Evolutionary conservation across 2,797 vertebrate species (phyloP), one percentile per base, ranked within the genome.

Genomic region (Spea hammondii): DNA sequence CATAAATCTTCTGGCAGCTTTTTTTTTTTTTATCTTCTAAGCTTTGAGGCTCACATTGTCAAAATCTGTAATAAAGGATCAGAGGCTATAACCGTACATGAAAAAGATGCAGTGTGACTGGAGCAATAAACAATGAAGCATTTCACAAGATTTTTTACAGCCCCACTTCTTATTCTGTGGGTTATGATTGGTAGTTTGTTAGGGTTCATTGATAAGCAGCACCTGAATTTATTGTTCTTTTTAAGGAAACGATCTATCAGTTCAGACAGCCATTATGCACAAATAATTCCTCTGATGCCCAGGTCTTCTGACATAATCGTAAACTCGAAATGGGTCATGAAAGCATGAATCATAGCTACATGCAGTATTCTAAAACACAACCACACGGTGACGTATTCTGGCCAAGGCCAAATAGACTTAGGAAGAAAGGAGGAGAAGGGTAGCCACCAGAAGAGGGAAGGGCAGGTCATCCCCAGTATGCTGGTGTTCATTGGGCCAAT

Each of bases 11-110:
- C 47, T 46, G 13, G 5, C 44, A n/a, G 49, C 10, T 44, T 67
- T 49, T 74, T 32, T 32, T 32, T 32, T 32, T 32, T 79, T 50
- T 74, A 54, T 78, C 69, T 65, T 66, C 59, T 5, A 72, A 66
- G 17, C 17, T n/a, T 46, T 47, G 44, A 66, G 44, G 45, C 13
- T 55, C 60, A 8, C 69, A 72, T 72, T 78, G 60, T 72, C 70
- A 72, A 71, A 51, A 49, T 12, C 11, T 14, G 47, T 69, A 68
- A 79, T 55, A 80, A 76, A 54, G 76, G 49, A 72, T 72, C 70
- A 49, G 32, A 66, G 14, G n/a, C 9, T 50, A 45, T 49, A 72
- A 72, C 46, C 55, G 69, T 57, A 50, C 17, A 70, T 55, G 12
- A 51, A 66, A 74, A 65, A 72, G 49, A 66, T 55, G 45, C 4